Conservation (phyloP, 2,797 vertebrate genomes). For the Alauda arvensis region DNA sequence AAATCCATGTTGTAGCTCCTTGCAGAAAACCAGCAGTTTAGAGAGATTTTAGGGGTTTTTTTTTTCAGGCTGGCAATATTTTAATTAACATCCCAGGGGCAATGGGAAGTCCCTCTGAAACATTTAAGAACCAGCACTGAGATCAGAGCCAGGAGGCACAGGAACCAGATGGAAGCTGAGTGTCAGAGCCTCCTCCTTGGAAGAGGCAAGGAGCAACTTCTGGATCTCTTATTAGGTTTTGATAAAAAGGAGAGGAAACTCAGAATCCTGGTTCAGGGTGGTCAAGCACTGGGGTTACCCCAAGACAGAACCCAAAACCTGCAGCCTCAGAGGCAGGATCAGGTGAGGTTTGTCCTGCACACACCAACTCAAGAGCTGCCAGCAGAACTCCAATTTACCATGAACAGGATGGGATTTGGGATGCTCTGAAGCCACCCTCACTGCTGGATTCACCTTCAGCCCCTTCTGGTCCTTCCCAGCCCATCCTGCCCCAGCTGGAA, state of each 20-base stretch:
- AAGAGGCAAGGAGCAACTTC: not conserved
- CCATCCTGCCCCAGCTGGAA: not conserved
- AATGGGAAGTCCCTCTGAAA: not conserved
- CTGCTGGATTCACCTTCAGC: not conserved
- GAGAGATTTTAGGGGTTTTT: not conserved
- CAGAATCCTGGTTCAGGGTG: not conserved
- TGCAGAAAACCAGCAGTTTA: not conserved
- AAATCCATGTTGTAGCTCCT: not conserved
- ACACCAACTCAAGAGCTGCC: not conserved
- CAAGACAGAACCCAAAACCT: not conserved
- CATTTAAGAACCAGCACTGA: not conserved
- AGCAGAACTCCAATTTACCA: not conserved
- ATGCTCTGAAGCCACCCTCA: not conserved
- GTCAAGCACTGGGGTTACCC: not conserved
- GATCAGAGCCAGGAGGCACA: not conserved
- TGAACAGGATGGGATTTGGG: fast-evolving
- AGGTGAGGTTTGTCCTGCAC: not conserved
- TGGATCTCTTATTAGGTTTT: not conserved
- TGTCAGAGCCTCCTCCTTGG: not conserved
- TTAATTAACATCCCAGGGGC: not conserved
- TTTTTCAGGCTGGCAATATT: not conserved
- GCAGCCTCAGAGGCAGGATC: not conserved
- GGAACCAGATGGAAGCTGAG: not conserved
- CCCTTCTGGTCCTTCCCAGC: fast-evolving
- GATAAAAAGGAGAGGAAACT: not conserved